These are phyloP conservation scores for Danio jaintianensis DNA, from an alignment of 2,797 vertebrate species.

Conservation along the genomic window DNA sequence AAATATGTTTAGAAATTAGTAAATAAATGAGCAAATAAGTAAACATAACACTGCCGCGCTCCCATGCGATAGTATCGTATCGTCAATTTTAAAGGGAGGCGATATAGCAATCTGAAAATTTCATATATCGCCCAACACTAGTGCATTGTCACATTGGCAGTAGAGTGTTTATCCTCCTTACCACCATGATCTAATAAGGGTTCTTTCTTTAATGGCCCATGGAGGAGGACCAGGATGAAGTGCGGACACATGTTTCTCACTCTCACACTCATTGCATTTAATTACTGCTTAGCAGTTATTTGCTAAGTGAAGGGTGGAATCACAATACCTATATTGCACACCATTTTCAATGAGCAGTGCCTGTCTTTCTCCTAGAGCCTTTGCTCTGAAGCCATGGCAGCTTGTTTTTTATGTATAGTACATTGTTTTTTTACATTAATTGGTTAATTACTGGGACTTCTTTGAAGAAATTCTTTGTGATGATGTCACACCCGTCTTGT, in stretches of 20 bases:
- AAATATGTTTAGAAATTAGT: no score
- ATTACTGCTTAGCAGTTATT: neutral
- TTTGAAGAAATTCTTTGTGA: neutral
- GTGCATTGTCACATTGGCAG: neutral
- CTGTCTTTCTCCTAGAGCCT: neutral
- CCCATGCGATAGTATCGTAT: no score
- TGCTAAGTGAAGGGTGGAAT: neutral
- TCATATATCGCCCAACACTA: no score
- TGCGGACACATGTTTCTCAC: neutral
- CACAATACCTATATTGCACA: slow-evolving; percentile 11
- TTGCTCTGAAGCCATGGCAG: neutral
- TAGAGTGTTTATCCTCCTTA: neutral
- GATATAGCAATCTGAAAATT: no score
- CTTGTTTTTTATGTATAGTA: no score
- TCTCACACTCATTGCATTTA: neutral
- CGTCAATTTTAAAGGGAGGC: no score
- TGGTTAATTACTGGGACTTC: neutral
- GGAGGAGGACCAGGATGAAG: neutral
- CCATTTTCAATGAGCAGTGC: neutral
- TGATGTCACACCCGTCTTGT: neutral
- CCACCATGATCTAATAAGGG: neutral
- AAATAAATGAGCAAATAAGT: no score
- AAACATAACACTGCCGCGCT: no score
- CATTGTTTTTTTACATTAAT: neutral
- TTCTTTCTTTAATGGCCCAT: neutral